phyloP scores from a whole-genome alignment of 2,888 invertebrate genomes.

The Sclerodermus sp. region DNA sequence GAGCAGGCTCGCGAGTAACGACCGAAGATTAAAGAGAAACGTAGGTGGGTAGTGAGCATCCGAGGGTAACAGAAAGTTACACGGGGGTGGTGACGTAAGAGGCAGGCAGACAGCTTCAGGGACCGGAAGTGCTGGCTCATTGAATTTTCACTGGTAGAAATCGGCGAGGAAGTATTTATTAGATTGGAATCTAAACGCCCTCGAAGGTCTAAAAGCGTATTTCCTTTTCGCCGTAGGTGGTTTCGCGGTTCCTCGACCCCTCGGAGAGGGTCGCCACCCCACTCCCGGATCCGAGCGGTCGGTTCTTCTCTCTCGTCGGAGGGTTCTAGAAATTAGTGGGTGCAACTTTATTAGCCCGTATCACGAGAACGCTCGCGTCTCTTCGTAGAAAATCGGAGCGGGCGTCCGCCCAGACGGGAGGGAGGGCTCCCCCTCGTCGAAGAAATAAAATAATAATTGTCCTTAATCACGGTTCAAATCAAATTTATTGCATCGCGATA shows the following conservation, averaged over 20 bases:
- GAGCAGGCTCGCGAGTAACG: too few relatives aligned
- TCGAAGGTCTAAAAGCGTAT: conserved; percentile 43
- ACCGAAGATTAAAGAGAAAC: too few relatives aligned
- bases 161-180: conserved; percentile 46
- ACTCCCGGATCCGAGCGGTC: conserved; percentile 1
- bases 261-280: conserved; percentile 18
- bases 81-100: too few relatives aligned
- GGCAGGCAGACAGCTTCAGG: too few relatives aligned
- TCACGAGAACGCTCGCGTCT: conserved; percentile 34
- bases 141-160: conserved; percentile 20
- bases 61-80: too few relatives aligned
- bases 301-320: conserved; percentile 24
- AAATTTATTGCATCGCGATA: conserved; percentile 25
- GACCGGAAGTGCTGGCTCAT: conserved; percentile 26
- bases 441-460: conserved; percentile 32
- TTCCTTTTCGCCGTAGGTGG: conserved; percentile 50
- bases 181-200: conserved; percentile 50
- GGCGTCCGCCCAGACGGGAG: too few relatives aligned
- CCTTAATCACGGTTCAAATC: conserved; percentile 25
- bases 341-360: conserved; percentile 45
- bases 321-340: conserved; percentile 45
- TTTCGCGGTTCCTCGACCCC: conserved; percentile 30
- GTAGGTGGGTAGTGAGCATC: too few relatives aligned
- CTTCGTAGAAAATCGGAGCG: neutral
- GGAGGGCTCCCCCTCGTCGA: neutral